These are phyloP conservation scores for Drosophila ananassae DNA, from an alignment of 1,140 invertebrate species.

Conservation along the genomic window DNA sequence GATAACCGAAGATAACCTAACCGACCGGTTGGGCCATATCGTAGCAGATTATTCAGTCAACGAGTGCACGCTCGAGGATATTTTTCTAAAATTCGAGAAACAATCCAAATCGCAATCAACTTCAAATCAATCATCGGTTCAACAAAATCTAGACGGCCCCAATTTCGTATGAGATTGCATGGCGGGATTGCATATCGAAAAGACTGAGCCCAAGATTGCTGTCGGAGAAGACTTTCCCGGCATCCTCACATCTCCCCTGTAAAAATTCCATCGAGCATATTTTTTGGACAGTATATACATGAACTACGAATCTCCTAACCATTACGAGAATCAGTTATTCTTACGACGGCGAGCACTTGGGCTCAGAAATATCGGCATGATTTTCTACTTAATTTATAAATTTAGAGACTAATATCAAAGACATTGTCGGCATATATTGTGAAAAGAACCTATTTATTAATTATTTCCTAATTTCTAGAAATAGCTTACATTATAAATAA, in stretches of 20 bases:
- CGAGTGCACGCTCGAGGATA: slow-evolving; percentile 82
- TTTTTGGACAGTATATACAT: slow-evolving; percentile 4
- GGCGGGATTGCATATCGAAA: background rate
- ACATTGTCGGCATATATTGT: slow-evolving; percentile 2
- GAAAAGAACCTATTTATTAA: background rate
- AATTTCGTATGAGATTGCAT: slow-evolving; percentile 18
- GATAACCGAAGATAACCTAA: slow-evolving; percentile 47
- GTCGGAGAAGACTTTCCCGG: slow-evolving; percentile 1
- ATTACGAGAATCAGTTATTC: background rate
- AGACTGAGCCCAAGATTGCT: slow-evolving; percentile 20
- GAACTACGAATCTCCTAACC: slow-evolving; percentile 14
- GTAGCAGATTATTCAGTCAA: slow-evolving; percentile 80
- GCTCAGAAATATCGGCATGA: slow-evolving; percentile 10
- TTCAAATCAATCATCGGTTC: slow-evolving; percentile 19
- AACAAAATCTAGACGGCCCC: background rate
- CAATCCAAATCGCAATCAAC: slow-evolving; percentile 29
- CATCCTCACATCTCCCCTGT: slow-evolving; percentile 16
- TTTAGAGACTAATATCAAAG: slow-evolving; percentile 19
- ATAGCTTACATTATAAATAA: slow-evolving; percentile 29
- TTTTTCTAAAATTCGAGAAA: slow-evolving; percentile 77
- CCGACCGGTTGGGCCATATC: slow-evolving; percentile 26
- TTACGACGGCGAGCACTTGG: slow-evolving; percentile 10
- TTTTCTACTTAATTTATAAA: slow-evolving; percentile 25
- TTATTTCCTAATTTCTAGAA: background rate
- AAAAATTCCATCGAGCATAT: slow-evolving; percentile 16